Base-by-base conservation (phyloP, 2,888 invertebrate genomes). In the Acanthosoma haemorrhoidale region DNA sequence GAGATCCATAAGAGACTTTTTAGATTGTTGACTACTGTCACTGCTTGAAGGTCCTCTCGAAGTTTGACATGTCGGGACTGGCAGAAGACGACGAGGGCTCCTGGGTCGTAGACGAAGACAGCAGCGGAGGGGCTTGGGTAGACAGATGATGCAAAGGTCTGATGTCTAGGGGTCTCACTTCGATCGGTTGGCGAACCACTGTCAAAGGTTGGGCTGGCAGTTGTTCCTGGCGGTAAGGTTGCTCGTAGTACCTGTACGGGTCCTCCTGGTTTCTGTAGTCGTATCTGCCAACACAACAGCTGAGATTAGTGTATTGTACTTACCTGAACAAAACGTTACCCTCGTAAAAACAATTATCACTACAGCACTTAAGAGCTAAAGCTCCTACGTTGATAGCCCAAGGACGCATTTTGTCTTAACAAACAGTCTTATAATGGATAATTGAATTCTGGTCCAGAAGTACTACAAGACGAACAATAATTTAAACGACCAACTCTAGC, bases 51-150 rank as follows among this genome's bases (percentile, higher is more conserved):
- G 68, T 61, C 68, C 72, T 70, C 64, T 72, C 72, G 59, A 58
- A 72, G 31, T 51, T 68, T 4, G 70, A 57, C 9, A 68, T 34
- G n/a, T 29, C 64, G 15, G 64, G 4, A 8, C 57, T 8, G 70
- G 32, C n/a, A 18, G 70, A 63, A 4, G 72, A 41, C 16, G 72
- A 18, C 11, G 72, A 57, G 2, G 70, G 43, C 6, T 63, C n/a
- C 29, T 36, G 29, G 3, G 70, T 32, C 11, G 72, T 68, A 5
- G 72, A 68, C n/a, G 72, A 68, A 3, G 72, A 70, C 2, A 59
- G 36, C 16, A 57, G 38, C n/a, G 72, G 72, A n/a, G 72, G 70
- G 5, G 68, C 72, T 39, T 72, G 72, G 6, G 72, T 72, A n/a
- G 70, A 41, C 4, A 64, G 25, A 1, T 39, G 64, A 5, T 64